Evolutionary conservation across 2,113 vertebrate species (phyloP), one percentile per base, ranked within the genome.

Genomic region (Natator depressus): DNA sequence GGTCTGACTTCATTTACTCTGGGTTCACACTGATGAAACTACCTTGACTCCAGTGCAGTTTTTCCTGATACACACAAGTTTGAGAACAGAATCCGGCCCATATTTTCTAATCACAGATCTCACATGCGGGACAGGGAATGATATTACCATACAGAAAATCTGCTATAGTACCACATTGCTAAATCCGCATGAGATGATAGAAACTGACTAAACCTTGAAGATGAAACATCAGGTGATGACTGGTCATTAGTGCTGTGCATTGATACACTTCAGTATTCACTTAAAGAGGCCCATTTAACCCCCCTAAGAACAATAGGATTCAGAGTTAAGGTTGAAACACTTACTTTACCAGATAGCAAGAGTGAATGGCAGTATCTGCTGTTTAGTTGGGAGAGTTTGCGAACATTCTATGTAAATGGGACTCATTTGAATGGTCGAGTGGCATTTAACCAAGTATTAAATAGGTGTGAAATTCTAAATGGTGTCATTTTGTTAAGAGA

Each of bases 381-480:
- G 53, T 54, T 92, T 93, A 54, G 79, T 59, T 90, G 55, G 76
- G 92, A 90, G 57, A 83, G 84, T 94, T 89, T 85, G 65, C 38
- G 88, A 72, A 94, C 92, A 86, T 31, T 95, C 72, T 89, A 25
- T 38, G 2, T 93, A 87, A 83, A 12, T 19, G 10, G 27, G 25
- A n/a, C 25, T 88, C 20, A 4, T 49, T 93, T 95, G 38, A 88
- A 79, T 78, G 53, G 0, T 29, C 57, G 82, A 80, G 35, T 62
- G 14, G 59, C 89, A 84, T 42, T 90, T 89, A 88, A 92, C 69
- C 62, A 92, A 25, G 1, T 80, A 22, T 87, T 89, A 85, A 94
- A 80, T 55, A 91, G 19, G 1, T 82, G 11, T 87, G 57, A 93
- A 31, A 76, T 94, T 91, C 50, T 80, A 87, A 90, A 82, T 54